phyloP scores from a whole-genome alignment of 1,140 invertebrate genomes.

The Eumeta japonica region DNA sequence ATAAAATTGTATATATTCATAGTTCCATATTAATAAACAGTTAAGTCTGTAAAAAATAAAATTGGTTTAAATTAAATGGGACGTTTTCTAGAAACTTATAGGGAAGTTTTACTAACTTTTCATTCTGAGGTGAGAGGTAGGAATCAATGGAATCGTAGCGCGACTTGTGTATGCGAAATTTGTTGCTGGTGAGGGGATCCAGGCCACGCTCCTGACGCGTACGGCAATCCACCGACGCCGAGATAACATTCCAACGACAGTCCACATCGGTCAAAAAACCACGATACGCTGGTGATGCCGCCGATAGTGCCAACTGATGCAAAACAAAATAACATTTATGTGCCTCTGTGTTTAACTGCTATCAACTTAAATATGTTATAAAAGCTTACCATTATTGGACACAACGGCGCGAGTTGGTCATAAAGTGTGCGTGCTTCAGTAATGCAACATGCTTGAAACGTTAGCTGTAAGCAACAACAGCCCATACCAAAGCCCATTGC shows the following conservation, averaged over 20 bases:
- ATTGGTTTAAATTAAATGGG: no score
- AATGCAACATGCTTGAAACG: conserved; percentile 96
- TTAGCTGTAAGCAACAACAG: conserved; percentile 94
- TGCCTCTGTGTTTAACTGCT: background rate
- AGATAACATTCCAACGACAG: conserved; percentile 95
- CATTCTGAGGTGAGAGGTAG: conserved; percentile 86
- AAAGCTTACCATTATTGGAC: conserved; percentile 87
- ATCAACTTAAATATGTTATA: background rate
- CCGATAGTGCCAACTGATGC: conserved; percentile 85
- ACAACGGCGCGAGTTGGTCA: conserved; percentile 95
- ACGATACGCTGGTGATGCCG: conserved; percentile 91
- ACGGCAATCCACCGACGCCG: conserved; percentile 92
- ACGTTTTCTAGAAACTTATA: no score
- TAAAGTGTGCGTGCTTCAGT: conserved; percentile 93
- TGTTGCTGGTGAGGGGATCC: conserved; percentile 67
- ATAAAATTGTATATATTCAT: no score
- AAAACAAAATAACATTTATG: no score
- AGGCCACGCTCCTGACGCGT: conserved; percentile 91
- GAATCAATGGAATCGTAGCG: conserved; percentile 97
- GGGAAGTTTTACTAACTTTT: conserved; percentile 66
- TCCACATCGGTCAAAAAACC: conserved; percentile 94
- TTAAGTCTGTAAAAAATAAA: no score
- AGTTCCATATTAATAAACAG: no score
- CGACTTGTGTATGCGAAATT: conserved; percentile 92
- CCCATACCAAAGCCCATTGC: conserved; percentile 99